Evolutionary conservation across 2,888 invertebrate genomes (phyloP).

Genomic region (Thecophora atra): DNA sequence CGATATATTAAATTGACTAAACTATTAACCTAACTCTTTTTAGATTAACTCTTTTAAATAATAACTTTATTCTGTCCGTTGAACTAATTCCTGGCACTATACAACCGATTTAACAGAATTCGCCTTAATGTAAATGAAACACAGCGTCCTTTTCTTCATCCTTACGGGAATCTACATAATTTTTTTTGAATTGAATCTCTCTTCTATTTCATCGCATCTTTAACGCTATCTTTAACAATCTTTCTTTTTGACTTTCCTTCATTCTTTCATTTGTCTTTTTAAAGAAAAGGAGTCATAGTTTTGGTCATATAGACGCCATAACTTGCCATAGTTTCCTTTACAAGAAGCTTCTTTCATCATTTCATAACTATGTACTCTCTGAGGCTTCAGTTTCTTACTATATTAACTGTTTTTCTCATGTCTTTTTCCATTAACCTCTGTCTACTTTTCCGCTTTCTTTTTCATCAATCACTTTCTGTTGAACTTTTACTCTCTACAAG

Average conservation of each 20-base stretch:
- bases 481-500: conserved; percentile 10
- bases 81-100: too few species aligned
- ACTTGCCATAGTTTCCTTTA: conserved; percentile 62
- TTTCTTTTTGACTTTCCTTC: conserved; percentile 25
- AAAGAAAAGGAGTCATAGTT: conserved; percentile 55
- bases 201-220: neutral
- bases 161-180: conserved; percentile 20
- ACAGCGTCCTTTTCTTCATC: conserved; percentile 38
- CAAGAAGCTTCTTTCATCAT: conserved; percentile 25
- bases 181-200: neutral
- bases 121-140: too few species aligned
- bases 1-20: conserved; percentile 37
- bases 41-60: conserved; percentile 10
- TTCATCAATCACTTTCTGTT: conserved; percentile 18
- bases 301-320: conserved; percentile 61
- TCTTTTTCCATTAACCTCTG: neutral
- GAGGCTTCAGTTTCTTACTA: conserved; percentile 45
- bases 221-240: neutral
- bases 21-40: conserved; percentile 10
- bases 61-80: conserved; percentile 23
- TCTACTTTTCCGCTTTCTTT: conserved; percentile 16
- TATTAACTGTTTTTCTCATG: conserved; percentile 15
- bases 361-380: conserved; percentile 51
- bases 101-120: too few species aligned
- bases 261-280: conserved; percentile 5